These are phyloP conservation scores for Pristis pectinata DNA, from an alignment of 2,797 vertebrate species.

Conservation along the genomic window DNA sequence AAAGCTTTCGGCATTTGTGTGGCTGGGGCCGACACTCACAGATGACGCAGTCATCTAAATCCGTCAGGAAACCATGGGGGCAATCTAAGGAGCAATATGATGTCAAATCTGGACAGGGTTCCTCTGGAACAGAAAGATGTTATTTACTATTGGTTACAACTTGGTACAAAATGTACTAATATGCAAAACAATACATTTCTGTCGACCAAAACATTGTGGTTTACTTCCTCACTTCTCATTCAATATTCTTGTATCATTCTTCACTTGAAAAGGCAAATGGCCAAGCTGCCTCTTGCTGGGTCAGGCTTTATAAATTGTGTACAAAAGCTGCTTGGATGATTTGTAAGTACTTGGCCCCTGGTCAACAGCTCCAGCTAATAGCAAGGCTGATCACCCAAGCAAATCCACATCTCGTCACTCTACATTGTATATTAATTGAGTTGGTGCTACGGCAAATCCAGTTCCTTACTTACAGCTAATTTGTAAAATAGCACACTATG, in stretches of 20 bases:
- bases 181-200: not conserved
- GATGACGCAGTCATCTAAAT: constrained; percentile 64
- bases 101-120: constrained; percentile 63
- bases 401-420: not conserved
- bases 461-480: not conserved
- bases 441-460: not conserved
- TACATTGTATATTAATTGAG: not conserved
- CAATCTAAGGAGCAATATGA: constrained; percentile 63
- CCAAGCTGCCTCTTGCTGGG: not conserved
- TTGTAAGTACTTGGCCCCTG: not conserved
- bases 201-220: not conserved
- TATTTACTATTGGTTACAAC: not conserved
- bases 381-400: not conserved
- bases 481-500: not conserved
- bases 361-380: not conserved
- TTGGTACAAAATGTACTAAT: not conserved
- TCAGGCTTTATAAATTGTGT: not conserved
- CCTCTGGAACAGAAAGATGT: constrained; percentile 56
- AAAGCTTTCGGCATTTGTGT: constrained; percentile 60
- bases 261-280: not conserved
- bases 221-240: not conserved
- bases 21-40: constrained; percentile 59
- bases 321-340: not conserved
- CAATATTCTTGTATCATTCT: not conserved
- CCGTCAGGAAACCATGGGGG: constrained; percentile 60